Conservation (phyloP, 2,888 invertebrate species). For the Amaurobius ferox region DNA sequence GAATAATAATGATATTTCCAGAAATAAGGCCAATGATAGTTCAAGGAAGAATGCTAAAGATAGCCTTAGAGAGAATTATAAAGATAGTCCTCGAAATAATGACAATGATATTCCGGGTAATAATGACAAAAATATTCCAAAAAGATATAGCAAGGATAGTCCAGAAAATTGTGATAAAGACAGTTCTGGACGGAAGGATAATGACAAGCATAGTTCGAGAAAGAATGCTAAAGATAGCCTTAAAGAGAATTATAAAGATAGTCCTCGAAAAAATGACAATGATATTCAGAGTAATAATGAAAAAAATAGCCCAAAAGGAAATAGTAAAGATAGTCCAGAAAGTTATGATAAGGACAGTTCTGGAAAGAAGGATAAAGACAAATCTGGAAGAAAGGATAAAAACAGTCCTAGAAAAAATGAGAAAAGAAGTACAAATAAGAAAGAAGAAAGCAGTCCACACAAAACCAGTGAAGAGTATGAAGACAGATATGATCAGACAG, state of each 20-base stretch:
- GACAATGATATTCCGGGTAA: not conserved
- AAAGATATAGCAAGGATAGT: too few relatives aligned
- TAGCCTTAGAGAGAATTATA: too few relatives aligned
- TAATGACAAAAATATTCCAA: not conserved
- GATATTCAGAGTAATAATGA: not conserved
- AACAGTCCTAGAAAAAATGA: conserved; percentile 5
- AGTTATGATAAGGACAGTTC: not conserved
- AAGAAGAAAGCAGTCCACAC: not conserved
- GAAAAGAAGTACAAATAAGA: not conserved
- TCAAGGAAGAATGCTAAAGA: too few relatives aligned
- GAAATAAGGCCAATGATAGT: too few relatives aligned
- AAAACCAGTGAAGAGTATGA: not conserved
- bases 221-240: too few relatives aligned
- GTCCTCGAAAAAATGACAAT: not conserved
- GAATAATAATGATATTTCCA: too few relatives aligned
- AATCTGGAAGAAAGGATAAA: conserved; percentile 1
- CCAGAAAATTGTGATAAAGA: too few relatives aligned
- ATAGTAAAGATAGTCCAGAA: not conserved
- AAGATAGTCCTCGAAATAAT: not conserved
- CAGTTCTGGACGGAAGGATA: too few relatives aligned
- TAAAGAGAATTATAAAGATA: not conserved
- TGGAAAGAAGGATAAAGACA: not conserved
- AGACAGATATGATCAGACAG: not conserved
- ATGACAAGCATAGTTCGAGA: too few relatives aligned
- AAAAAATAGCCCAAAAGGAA: not conserved